These are phyloP conservation scores for Sminthopsis crassicaudata DNA, from an alignment of 2,113 vertebrate species.

Conservation along the genomic window DNA sequence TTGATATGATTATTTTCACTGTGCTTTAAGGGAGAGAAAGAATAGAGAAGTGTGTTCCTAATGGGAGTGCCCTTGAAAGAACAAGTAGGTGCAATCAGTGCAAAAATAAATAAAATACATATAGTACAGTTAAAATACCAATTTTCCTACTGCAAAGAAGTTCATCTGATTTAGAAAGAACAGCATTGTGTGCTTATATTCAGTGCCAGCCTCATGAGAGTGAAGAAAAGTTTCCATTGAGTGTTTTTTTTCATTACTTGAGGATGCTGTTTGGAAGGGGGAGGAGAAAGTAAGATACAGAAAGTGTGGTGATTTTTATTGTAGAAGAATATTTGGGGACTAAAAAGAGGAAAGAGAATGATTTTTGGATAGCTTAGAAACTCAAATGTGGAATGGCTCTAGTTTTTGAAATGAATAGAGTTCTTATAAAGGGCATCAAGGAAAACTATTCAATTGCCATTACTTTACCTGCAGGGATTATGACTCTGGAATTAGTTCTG, in stretches of 20 bases:
- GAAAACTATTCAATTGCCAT: slow-evolving; percentile 8
- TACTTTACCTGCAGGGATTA: slow-evolving; percentile 51
- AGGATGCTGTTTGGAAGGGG: background rate
- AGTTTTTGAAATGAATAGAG: background rate
- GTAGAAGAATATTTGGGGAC: background rate
- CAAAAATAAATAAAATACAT: slow-evolving; percentile 73
- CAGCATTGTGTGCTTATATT: slow-evolving; percentile 60
- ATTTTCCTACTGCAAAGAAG: slow-evolving; percentile 67
- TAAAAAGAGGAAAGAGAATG: background rate
- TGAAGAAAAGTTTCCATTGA: slow-evolving; percentile 56
- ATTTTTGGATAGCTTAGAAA: slow-evolving; percentile 19
- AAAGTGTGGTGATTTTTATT: background rate
- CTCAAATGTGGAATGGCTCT: slow-evolving; percentile 19
- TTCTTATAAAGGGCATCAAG: background rate
- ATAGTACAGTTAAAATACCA: slow-evolving; percentile 72
- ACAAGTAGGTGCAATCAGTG: slow-evolving; percentile 78
- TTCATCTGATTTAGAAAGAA: slow-evolving; percentile 73
- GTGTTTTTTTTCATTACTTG: slow-evolving; percentile 4
- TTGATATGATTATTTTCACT: slow-evolving; percentile 83
- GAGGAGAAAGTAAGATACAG: background rate
- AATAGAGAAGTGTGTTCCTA: slow-evolving; percentile 77
- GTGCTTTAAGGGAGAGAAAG: slow-evolving; percentile 79
- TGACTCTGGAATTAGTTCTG: slow-evolving; percentile 6
- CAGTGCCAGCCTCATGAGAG: slow-evolving; percentile 37
- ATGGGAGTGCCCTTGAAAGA: slow-evolving; percentile 81